These are phyloP conservation scores for Hydrozoanthus tunicans DNA, from an alignment of 64 coral and sea anemone species.

Conservation along the genomic window DNA sequence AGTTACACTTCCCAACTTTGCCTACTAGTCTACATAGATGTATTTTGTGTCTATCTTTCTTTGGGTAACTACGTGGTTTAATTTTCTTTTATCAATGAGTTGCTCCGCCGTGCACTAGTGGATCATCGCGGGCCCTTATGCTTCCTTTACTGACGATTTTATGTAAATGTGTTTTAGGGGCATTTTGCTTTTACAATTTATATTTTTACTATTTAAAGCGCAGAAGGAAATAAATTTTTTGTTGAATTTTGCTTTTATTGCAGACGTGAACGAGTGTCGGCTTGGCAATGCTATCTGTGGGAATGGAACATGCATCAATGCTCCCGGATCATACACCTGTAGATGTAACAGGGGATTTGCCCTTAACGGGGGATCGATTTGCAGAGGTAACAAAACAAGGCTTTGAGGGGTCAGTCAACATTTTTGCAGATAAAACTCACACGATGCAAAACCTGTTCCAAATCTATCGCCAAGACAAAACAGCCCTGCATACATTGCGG, in stretches of 20 bases:
- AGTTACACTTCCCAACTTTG: too few species aligned
- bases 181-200: too few species aligned
- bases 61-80: too few species aligned
- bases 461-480: background rate
- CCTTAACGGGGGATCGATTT: slow-evolving; percentile 26
- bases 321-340: slow-evolving; percentile 51
- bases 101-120: too few species aligned
- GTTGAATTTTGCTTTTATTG: background rate
- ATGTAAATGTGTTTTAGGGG: too few species aligned
- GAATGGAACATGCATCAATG: slow-evolving; percentile 55
- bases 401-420: background rate
- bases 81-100: too few species aligned
- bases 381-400: slow-evolving; percentile 22
- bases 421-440: background rate
- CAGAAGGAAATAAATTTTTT: background rate
- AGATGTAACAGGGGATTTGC: slow-evolving; percentile 50
- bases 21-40: too few species aligned
- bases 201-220: too few species aligned
- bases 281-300: slow-evolving; percentile 43
- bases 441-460: too few species aligned
- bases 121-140: too few species aligned
- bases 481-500: background rate
- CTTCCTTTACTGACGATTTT: too few species aligned
- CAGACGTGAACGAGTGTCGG: slow-evolving; percentile 57
- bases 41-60: too few species aligned